A percentile compares a stretch with the other conserved stretches of the same genome.
Evolutionary conservation across 2,888 invertebrate genomes (phyloP).

Genomic region (Nephrotoma flavescens): DNA sequence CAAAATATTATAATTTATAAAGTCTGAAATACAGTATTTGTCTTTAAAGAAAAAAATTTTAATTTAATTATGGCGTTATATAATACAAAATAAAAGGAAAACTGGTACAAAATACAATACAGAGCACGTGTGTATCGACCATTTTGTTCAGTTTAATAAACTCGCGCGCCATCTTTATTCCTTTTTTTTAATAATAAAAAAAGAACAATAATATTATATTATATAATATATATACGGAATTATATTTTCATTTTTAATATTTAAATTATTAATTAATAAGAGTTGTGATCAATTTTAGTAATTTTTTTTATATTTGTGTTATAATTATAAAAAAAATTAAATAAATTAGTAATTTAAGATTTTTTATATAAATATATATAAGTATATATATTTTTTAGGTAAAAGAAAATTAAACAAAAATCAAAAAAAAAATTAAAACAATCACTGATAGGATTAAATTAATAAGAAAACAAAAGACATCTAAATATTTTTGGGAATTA

Average conservation of each 20-base stretch:
- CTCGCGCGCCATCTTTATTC: not conserved
- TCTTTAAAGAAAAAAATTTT: not conserved
- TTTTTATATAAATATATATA: not conserved
- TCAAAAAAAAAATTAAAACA: not conserved
- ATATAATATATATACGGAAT: not conserved
- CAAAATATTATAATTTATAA: not conserved
- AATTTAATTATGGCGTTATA: not conserved
- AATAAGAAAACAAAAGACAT: not conserved
- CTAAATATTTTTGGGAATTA: not conserved
- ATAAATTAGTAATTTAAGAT: not conserved
- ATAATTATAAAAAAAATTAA: not conserved
- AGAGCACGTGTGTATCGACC: not conserved
- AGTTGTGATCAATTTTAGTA: slow-evolving; percentile 5
- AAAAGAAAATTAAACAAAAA: not conserved
- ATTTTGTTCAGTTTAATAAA: not conserved
- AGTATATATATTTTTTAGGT: not conserved
- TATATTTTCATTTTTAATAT: not conserved
- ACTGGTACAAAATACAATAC: not conserved
- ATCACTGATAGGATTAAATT: not conserved
- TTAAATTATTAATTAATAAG: not conserved
- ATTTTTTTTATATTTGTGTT: slow-evolving; percentile 3
- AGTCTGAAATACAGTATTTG: not conserved
- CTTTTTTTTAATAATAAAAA: not conserved
- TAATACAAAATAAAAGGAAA: not conserved
- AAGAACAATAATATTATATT: not conserved